A percentile compares a stretch with the other conserved stretches of the same genome.
Evolutionary conservation across 2,797 vertebrate genomes (phyloP).

Genomic region (Tokudaia muenninki): DNA sequence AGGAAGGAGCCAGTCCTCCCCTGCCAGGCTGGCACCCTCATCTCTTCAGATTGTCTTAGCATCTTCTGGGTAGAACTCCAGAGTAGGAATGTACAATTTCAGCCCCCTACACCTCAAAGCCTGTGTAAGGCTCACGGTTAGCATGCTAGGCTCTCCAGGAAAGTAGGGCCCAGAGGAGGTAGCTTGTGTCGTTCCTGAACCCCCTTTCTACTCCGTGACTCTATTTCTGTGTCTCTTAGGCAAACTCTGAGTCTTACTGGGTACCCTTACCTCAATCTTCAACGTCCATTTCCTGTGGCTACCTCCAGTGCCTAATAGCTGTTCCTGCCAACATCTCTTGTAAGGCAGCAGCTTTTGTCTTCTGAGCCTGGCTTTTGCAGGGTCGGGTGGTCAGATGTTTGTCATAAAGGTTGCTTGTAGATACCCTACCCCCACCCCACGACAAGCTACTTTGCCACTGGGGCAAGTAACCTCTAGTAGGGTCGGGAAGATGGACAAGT

Average conservation of each 20-base stretch:
- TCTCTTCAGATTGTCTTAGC: neutral
- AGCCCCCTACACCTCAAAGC: neutral
- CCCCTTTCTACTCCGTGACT: neutral
- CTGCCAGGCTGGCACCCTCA: accelerated
- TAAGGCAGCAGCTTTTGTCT: neutral
- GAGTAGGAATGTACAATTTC: accelerated
- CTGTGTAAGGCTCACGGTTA: too few relatives aligned
- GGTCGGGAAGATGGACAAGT: neutral
- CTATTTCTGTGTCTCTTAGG: neutral
- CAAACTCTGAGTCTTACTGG: neutral
- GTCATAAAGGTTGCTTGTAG: constrained; percentile 63
- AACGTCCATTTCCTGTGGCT: neutral
- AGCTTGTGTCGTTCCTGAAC: neutral
- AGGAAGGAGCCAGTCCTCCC: neutral
- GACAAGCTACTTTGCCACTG: constrained; percentile 47
- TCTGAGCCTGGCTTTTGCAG: neutral
- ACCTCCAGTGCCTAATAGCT: accelerated
- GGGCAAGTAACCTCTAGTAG: neutral
- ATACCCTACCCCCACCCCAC: constrained; percentile 34
- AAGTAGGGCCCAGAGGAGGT: neutral
- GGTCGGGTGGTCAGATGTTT: constrained; percentile 66
- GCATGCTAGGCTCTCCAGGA: neutral
- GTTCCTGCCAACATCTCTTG: neutral
- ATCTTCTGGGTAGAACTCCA: neutral
- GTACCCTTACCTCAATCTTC: neutral